A percentile compares a stretch with the other conserved stretches of the same genome.
Evolutionary conservation across 2,113 vertebrate genomes (phyloP).

Genomic region (Carassius carassius): DNA sequence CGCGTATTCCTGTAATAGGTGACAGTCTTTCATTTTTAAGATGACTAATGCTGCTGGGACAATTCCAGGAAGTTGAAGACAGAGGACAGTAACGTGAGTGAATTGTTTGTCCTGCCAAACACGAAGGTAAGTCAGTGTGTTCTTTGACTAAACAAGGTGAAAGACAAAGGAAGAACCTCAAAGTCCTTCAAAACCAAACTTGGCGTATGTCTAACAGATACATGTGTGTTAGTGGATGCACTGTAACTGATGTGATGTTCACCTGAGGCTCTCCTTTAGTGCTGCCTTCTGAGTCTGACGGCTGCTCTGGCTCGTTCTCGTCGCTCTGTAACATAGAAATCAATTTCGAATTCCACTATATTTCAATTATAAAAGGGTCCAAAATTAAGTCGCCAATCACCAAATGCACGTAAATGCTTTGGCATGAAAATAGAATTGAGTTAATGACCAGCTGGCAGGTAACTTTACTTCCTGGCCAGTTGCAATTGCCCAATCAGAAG

Average conservation of each 20-base stretch:
- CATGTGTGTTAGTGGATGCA: not conserved
- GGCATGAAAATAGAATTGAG: not conserved
- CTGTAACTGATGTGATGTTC: constrained; percentile 39
- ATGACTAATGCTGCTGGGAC: constrained; percentile 50
- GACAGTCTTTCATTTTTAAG: constrained; percentile 42
- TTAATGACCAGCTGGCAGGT: not conserved
- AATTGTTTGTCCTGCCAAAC: constrained; percentile 33
- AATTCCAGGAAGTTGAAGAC: constrained; percentile 62
- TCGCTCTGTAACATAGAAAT: constrained; percentile 80
- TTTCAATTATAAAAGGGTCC: not conserved
- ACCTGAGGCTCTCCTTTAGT: constrained; percentile 91
- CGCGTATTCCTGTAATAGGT: not conserved
- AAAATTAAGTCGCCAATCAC: not conserved
- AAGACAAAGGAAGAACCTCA: not conserved
- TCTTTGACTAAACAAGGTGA: constrained; percentile 40
- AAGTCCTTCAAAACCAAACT: not conserved
- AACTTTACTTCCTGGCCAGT: not conserved
- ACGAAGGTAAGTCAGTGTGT: constrained; percentile 50
- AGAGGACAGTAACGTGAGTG: constrained; percentile 21
- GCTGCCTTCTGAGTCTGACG: constrained; percentile 88
- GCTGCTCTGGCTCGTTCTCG: constrained; percentile 94
- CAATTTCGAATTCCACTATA: not conserved
- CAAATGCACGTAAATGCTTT: not conserved
- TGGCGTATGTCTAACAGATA: not conserved
- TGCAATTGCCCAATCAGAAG: not conserved